A percentile compares a stretch with the other conserved stretches of the same genome.
Evolutionary conservation across 64 coral and sea anemone genomes (phyloP).

Genomic region (Actinia tenebrosa): DNA sequence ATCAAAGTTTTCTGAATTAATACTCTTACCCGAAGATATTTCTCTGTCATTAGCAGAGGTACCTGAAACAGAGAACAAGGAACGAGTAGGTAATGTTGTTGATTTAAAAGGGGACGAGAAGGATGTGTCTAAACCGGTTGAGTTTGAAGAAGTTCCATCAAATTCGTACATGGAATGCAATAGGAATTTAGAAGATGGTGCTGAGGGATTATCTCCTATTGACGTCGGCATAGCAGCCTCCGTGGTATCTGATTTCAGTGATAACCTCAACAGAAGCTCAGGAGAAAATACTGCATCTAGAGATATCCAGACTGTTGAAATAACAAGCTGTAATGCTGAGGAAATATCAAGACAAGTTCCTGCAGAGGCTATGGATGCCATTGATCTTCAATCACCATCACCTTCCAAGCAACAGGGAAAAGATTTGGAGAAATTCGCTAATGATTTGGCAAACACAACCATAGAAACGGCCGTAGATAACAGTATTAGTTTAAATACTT

Average conservation of each 20-base stretch:
- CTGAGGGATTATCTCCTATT: not conserved
- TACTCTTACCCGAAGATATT: not conserved
- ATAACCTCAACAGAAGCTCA: not conserved
- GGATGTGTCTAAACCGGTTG: not conserved
- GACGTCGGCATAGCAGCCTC: not conserved
- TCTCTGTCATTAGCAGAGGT: not conserved
- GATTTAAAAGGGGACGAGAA: not conserved
- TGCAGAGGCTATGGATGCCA: conserved; percentile 21
- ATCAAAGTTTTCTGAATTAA: conserved; percentile 6
- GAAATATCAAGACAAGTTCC: conserved; percentile 29
- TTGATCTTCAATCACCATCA: not conserved
- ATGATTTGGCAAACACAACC: not conserved
- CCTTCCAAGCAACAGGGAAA: not conserved
- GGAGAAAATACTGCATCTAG: not conserved
- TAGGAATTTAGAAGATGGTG: not conserved
- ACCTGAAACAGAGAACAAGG: not conserved
- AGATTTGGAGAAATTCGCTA: conserved; percentile 13
- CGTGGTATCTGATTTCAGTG: not conserved
- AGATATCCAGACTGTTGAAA: not conserved
- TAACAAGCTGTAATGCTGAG: conserved; percentile 23
- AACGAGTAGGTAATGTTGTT: not conserved
- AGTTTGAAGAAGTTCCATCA: not conserved
- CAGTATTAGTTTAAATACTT: conserved; percentile 35
- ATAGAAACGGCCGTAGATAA: conserved; percentile 21
- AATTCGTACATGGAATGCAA: not conserved